Conservation (phyloP, 2,888 invertebrate species). For the Corbicula japonica region DNA sequence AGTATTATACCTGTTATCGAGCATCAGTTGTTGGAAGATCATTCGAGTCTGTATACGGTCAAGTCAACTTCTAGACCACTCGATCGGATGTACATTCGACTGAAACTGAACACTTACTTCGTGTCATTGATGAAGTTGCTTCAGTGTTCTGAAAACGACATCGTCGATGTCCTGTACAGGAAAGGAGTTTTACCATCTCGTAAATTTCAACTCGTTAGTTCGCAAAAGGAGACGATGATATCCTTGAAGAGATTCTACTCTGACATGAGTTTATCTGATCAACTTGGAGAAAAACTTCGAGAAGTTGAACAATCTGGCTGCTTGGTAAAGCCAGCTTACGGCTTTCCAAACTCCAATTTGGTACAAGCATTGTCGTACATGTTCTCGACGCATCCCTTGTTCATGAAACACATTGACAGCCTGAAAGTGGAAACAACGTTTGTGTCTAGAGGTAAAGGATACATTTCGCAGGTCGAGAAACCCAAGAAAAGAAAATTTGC, state of each 20-base stretch:
- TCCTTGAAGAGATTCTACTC: neutral
- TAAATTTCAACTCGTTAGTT: conserved; percentile 18
- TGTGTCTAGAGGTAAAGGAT: neutral
- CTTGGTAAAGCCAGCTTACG: conserved; percentile 3
- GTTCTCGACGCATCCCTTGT: conserved; percentile 4
- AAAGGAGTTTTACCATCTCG: conserved; percentile 11
- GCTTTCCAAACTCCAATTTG: conserved; percentile 7
- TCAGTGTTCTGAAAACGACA: conserved; percentile 13
- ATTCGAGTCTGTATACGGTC: neutral
- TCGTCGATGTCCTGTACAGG: neutral
- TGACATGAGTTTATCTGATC: too few species aligned
- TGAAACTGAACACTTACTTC: conserved; percentile 30
- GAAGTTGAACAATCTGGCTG: neutral
- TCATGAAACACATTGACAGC: neutral
- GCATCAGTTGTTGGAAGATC: neutral
- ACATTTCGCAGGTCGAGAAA: neutral
- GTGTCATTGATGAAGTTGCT: neutral
- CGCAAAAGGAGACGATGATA: conserved; percentile 14
- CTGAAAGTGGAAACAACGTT: neutral
- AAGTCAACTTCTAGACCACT: neutral
- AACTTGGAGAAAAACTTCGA: conserved; percentile 1
- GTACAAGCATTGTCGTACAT: conserved; percentile 2
- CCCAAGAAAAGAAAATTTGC: conserved; percentile 7
- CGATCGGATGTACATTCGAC: neutral
- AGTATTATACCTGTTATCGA: conserved; percentile 16